phyloP scores from a whole-genome alignment of 2,888 invertebrate genomes.

The Arctia plantaginis region DNA sequence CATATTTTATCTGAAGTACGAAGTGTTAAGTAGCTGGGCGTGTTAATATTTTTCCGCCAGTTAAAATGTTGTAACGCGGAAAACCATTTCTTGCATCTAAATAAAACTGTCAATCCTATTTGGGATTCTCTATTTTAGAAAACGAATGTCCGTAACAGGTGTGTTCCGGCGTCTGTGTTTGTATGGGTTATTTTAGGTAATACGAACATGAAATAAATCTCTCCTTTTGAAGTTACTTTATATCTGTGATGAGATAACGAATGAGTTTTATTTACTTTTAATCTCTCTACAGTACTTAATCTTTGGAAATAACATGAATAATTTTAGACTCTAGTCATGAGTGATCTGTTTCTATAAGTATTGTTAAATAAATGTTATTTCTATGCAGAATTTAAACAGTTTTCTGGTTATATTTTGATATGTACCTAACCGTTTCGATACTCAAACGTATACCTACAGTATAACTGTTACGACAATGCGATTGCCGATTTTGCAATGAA shows the following conservation, averaged over 20 bases:
- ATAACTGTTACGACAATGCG: too few relatives aligned
- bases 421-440: too few relatives aligned
- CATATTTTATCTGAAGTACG: conserved; percentile 20
- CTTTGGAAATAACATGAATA: conserved; percentile 33
- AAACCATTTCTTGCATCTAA: conserved; percentile 55
- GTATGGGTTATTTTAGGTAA: conserved; percentile 50
- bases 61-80: conserved; percentile 29
- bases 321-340: conserved; percentile 32
- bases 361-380: not conserved
- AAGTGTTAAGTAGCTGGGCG: conserved; percentile 50
- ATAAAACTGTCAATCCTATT: conserved; percentile 74
- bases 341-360: not conserved
- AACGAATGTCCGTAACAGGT: conserved; percentile 74
- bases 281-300: conserved; percentile 44
- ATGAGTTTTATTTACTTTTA: conserved; percentile 60
- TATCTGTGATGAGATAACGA: conserved; percentile 73
- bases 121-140: conserved; percentile 70
- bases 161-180: conserved; percentile 63
- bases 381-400: not conserved
- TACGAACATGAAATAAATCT: conserved; percentile 69
- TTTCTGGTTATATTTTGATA: not conserved
- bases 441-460: too few relatives aligned
- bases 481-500: too few relatives aligned
- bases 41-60: not conserved
- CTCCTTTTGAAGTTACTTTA: conserved; percentile 73